Conservation (phyloP, 2,797 vertebrate genomes). For the Zenarchopterus dispar region DNA sequence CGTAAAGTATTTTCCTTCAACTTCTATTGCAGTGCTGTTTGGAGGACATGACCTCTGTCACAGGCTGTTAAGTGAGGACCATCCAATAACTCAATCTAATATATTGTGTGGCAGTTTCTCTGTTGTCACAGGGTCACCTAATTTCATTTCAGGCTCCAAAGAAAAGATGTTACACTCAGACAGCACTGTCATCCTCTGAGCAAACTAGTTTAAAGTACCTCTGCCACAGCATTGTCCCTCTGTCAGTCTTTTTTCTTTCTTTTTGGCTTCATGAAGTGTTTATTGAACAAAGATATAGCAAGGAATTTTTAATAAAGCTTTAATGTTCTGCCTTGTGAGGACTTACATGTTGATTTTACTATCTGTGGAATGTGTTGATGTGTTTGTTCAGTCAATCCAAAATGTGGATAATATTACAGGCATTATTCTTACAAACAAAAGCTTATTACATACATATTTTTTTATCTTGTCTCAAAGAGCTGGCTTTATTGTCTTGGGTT, state of each 20-base stretch:
- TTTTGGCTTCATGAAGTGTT: neutral
- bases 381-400: constrained; percentile 1
- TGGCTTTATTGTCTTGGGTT: constrained; percentile 12
- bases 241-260: neutral
- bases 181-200: constrained; percentile 43
- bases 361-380: constrained; percentile 29
- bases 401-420: neutral
- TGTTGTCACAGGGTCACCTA: constrained; percentile 64
- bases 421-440: constrained; percentile 9
- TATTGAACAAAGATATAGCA: constrained; percentile 4
- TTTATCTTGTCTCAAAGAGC: constrained; percentile 1
- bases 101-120: constrained; percentile 39
- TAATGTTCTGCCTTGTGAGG: constrained; percentile 19
- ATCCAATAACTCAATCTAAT: constrained; percentile 16
- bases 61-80: constrained; percentile 64
- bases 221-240: neutral
- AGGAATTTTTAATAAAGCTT: constrained; percentile 32
- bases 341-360: constrained; percentile 19
- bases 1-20: no score
- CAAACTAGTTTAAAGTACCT: constrained; percentile 26
- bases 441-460: neutral
- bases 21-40: no score
- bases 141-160: constrained; percentile 65
- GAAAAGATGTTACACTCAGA: constrained; percentile 33
- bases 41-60: constrained; percentile 59